A percentile compares a stretch with the other conserved stretches of the same genome.
These are phyloP conservation scores for Macrochelys suwanniensis DNA, from an alignment of 2,797 vertebrate genomes.

Conservation along the genomic window DNA sequence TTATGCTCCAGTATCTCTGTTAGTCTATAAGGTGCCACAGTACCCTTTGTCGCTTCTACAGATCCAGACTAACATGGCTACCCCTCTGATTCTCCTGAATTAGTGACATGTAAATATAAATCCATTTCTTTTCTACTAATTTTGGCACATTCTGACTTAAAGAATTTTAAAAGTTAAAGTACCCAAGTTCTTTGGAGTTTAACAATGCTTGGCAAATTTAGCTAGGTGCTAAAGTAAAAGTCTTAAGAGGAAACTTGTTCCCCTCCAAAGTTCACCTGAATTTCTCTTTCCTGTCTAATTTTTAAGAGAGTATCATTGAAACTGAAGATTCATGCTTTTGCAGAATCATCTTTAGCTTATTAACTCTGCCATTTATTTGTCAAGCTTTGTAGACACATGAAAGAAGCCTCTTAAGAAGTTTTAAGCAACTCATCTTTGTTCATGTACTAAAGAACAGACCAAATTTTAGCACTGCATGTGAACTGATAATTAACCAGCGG, in stretches of 20 bases:
- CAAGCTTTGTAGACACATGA: background rate
- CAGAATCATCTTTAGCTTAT: background rate
- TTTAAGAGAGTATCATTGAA: background rate
- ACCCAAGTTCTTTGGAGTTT: background rate
- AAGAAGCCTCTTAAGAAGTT: slow-evolving; percentile 16
- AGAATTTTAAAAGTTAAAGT: background rate
- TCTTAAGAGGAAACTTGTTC: background rate
- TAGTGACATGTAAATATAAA: background rate
- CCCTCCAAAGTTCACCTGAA: background rate
- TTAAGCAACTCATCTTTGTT: background rate
- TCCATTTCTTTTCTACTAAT: background rate
- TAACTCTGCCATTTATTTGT: background rate
- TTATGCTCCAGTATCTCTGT: no score
- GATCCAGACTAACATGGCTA: no score
- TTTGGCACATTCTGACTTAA: background rate
- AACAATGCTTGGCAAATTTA: background rate
- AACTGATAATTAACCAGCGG: background rate
- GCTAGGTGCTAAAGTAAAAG: background rate
- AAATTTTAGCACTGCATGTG: background rate
- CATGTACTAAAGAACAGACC: background rate
- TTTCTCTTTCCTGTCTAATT: background rate
- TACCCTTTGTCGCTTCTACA: no score
- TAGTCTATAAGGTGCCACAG: no score
- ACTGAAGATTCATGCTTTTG: background rate
- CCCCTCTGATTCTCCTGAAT: background rate